Evolutionary conservation across 2,888 invertebrate species (phyloP).

Genomic region (Cotesia congregata): DNA sequence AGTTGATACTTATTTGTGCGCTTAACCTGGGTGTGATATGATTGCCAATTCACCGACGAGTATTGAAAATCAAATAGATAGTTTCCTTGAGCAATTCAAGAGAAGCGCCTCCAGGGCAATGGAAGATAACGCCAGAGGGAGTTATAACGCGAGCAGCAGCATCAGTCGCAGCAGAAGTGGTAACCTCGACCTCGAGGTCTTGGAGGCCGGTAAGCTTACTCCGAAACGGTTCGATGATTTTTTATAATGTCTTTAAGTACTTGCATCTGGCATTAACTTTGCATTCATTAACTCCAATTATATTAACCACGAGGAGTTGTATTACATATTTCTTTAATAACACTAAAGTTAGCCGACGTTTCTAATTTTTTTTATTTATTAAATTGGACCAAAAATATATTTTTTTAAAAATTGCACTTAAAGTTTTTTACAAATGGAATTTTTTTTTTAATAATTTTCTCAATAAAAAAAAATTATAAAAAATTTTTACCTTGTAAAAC

Average conservation of each 20-base stretch:
- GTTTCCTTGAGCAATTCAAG: conserved; percentile 86
- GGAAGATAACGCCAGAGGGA: conserved; percentile 71
- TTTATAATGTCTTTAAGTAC: neutral
- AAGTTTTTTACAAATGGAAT: too few species aligned
- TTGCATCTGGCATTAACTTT: neutral
- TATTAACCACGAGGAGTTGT: too few species aligned
- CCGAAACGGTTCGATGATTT: neutral
- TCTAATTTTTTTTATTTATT: too few species aligned
- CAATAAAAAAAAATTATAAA: too few species aligned
- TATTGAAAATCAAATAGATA: conserved; percentile 87
- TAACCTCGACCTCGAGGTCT: conserved; percentile 65
- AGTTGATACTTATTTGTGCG: neutral
- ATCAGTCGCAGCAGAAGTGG: conserved; percentile 66
- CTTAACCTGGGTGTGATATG: conserved; percentile 49
- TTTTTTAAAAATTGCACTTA: too few species aligned
- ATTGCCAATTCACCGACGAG: conserved; percentile 80
- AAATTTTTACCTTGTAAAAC: too few species aligned
- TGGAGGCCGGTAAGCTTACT: conserved; percentile 63
- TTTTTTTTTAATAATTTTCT: too few species aligned
- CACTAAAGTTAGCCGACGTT: too few species aligned
- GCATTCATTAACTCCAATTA: too few species aligned
- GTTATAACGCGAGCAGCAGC: conserved; percentile 63
- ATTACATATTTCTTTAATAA: too few species aligned
- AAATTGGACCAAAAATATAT: too few species aligned
- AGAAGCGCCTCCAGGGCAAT: conserved; percentile 84